phyloP scores from a whole-genome alignment of 2,797 vertebrate genomes.

The Atherinosoma microstoma region DNA sequence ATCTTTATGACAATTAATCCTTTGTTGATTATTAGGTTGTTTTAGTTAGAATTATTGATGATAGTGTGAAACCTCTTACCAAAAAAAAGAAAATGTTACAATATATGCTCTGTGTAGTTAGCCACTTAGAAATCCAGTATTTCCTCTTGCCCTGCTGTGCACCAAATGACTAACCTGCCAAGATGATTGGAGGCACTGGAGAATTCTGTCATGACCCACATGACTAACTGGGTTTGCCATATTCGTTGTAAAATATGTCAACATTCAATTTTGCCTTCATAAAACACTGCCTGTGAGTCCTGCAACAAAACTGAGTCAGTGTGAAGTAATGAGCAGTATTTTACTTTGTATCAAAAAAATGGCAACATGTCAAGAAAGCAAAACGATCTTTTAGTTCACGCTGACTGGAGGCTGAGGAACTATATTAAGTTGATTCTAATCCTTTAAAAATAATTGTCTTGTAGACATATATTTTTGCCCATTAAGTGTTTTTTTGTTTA shows the following conservation, averaged over 20 bases:
- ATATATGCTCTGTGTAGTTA: conserved; percentile 58
- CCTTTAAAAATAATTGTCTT: not conserved
- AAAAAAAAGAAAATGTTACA: conserved; percentile 5
- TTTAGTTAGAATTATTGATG: conserved; percentile 21
- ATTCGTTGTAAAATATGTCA: conserved; percentile 70
- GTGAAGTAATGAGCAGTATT: conserved; percentile 23
- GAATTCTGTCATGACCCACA: conserved; percentile 72
- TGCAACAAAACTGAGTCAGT: conserved; percentile 25
- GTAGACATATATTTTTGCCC: too few relatives aligned
- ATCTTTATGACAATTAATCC: conserved; percentile 1
- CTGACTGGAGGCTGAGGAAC: not conserved
- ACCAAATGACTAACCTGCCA: conserved; percentile 71
- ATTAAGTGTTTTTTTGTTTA: not conserved
- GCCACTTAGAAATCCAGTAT: conserved; percentile 62
- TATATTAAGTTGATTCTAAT: not conserved
- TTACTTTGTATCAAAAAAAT: not conserved
- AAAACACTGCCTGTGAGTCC: conserved; percentile 50
- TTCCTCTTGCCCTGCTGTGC: conserved; percentile 69
- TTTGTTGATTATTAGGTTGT: conserved; percentile 21
- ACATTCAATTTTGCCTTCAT: conserved; percentile 63
- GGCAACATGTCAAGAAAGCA: conserved; percentile 4
- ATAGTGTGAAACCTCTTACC: not conserved
- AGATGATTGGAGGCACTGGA: conserved; percentile 60
- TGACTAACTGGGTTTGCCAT: conserved; percentile 68
- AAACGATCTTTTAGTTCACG: not conserved